These are phyloP conservation scores for Actinostola sp. DNA, from an alignment of 92 coral and sea anemone genomes.

Conservation along the genomic window DNA sequence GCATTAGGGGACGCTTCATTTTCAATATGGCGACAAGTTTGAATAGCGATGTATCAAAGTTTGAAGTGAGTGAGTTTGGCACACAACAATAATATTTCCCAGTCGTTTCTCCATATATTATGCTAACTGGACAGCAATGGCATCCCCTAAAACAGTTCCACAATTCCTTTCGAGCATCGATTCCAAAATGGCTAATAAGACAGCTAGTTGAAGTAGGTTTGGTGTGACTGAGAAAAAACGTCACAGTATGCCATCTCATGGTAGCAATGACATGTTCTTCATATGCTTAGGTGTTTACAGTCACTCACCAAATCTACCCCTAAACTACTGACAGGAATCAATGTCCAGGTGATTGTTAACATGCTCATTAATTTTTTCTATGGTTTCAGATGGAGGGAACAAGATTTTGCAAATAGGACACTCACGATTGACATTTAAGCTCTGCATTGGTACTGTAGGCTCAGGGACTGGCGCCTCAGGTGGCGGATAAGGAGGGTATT, in stretches of 20 bases:
- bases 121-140: too few species aligned
- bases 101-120: too few species aligned
- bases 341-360: slow-evolving; percentile 73
- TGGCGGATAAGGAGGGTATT: slow-evolving; percentile 10
- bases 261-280: not conserved
- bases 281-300: not conserved
- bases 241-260: not conserved
- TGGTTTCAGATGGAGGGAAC: slow-evolving; percentile 76
- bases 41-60: too few species aligned
- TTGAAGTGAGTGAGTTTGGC: too few species aligned
- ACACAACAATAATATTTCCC: too few species aligned
- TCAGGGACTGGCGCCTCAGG: slow-evolving; percentile 24
- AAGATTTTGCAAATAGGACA: slow-evolving; percentile 88
- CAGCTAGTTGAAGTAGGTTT: too few species aligned
- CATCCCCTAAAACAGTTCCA: too few species aligned
- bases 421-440: slow-evolving; percentile 43
- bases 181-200: too few species aligned
- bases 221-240: not conserved
- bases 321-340: not conserved
- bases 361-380: slow-evolving; percentile 56
- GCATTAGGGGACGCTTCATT: too few species aligned
- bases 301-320: not conserved
- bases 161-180: too few species aligned
- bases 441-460: slow-evolving; percentile 31
- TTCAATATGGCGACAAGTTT: too few species aligned